These are phyloP conservation scores for Neotoxoptera formosana DNA, from an alignment of 1,140 invertebrate genomes.

Conservation along the genomic window DNA sequence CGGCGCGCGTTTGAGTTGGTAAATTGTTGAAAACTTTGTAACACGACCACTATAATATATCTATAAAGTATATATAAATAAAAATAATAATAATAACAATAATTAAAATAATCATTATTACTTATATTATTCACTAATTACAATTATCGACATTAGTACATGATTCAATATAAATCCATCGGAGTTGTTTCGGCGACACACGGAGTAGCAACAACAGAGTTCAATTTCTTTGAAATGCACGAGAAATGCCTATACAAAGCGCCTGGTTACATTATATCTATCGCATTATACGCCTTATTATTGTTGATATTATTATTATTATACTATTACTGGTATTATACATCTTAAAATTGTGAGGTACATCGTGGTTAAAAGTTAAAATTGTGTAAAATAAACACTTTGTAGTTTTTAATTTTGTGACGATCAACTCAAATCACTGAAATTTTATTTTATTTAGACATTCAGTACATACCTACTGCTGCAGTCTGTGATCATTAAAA, in stretches of 20 bases:
- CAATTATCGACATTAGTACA: not conserved
- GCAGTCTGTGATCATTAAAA: not conserved
- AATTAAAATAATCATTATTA: not conserved
- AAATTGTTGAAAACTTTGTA: not conserved
- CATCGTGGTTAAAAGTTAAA: not conserved
- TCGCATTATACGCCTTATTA: not conserved
- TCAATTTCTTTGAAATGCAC: not conserved
- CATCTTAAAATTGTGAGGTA: not conserved
- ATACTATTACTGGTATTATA: not conserved
- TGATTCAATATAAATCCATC: not conserved
- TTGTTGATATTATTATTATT: not conserved
- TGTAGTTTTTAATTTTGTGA: not conserved
- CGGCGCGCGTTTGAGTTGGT: not conserved
- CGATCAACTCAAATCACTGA: not conserved
- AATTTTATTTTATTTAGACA: not conserved
- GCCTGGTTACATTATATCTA: conserved; percentile 29
- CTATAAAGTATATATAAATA: not conserved
- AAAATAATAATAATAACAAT: not conserved
- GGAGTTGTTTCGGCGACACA: not conserved
- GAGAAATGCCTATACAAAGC: conserved; percentile 43
- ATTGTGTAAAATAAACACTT: not conserved
- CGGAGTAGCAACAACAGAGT: not conserved
- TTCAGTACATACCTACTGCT: not conserved
- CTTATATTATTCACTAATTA: not conserved
- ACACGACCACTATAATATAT: not conserved